phyloP scores from a whole-genome alignment of 2,113 vertebrate genomes.

The Apteryx owenii region DNA sequence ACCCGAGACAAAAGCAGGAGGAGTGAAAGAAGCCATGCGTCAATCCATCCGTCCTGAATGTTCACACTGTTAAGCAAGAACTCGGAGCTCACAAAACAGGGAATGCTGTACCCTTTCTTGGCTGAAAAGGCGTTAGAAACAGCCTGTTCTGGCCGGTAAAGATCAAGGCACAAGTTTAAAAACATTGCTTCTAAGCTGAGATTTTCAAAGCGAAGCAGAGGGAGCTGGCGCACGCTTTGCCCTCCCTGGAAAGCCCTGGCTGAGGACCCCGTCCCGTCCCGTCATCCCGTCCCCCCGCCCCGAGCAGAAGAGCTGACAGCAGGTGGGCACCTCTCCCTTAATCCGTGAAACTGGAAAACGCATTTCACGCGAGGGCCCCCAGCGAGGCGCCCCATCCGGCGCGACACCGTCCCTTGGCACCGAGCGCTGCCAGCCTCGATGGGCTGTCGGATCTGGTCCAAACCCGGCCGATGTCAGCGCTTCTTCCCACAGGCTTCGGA shows the following conservation, averaged over 20 bases:
- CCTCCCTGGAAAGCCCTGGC: neutral
- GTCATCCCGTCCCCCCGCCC: too few species aligned
- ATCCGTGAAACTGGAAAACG: neutral
- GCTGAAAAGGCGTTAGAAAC: neutral
- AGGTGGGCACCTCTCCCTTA: neutral
- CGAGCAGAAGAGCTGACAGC: neutral
- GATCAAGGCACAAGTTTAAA: neutral
- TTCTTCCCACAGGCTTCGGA: rapidly evolving
- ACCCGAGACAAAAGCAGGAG: neutral
- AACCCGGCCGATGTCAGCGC: rapidly evolving
- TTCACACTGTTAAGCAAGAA: neutral
- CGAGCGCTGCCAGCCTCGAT: neutral
- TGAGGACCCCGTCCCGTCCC: rapidly evolving
- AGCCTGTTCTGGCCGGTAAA: neutral
- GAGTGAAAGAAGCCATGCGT: neutral
- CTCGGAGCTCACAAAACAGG: neutral
- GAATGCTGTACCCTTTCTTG: neutral
- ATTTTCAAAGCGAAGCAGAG: neutral
- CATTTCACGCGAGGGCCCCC: neutral
- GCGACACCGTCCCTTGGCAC: neutral
- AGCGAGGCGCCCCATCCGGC: neutral
- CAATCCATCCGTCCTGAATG: neutral
- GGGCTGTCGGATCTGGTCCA: neutral
- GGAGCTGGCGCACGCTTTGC: neutral
- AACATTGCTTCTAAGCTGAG: neutral